Evolutionary conservation across 2,888 invertebrate genomes (phyloP).

Genomic region (Lepeophtheirus nordmannii): DNA sequence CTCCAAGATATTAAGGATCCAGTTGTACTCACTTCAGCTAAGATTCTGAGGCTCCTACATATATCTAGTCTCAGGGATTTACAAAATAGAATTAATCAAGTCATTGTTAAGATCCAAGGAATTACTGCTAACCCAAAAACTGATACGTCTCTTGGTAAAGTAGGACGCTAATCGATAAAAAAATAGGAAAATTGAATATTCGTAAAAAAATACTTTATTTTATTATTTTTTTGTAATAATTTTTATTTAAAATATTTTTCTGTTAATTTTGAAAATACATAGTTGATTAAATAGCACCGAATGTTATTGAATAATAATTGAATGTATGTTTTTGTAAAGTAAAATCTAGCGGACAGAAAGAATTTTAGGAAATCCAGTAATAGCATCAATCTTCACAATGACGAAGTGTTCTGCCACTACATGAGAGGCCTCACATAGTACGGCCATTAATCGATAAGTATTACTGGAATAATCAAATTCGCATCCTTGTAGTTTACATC

Average conservation of each 20-base stretch:
- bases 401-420: conserved; percentile 16
- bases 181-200: not conserved
- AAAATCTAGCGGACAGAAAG: conserved; percentile 8
- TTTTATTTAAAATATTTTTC: not conserved
- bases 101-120: conserved; percentile 75
- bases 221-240: not conserved
- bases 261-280: not conserved
- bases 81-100: conserved; percentile 85
- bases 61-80: conserved; percentile 67
- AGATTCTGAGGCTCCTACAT: conserved; percentile 58
- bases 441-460: conserved; percentile 11
- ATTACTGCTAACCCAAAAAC: conserved; percentile 94
- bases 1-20: conserved; percentile 37
- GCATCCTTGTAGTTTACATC: conserved; percentile 1
- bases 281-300: too few relatives aligned
- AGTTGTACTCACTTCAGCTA: conserved; percentile 52
- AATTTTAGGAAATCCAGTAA: conserved; percentile 11
- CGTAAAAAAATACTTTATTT: too few relatives aligned
- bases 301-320: too few relatives aligned
- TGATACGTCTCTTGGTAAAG: conserved; percentile 80
- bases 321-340: too few relatives aligned
- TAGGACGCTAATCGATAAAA: conserved; percentile 42
- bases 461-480: conserved; percentile 20
- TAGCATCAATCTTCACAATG: conserved; percentile 18
- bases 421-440: not conserved